Base-by-base conservation (phyloP, 2,888 invertebrate genomes). In the Auanema freiburgensis region DNA sequence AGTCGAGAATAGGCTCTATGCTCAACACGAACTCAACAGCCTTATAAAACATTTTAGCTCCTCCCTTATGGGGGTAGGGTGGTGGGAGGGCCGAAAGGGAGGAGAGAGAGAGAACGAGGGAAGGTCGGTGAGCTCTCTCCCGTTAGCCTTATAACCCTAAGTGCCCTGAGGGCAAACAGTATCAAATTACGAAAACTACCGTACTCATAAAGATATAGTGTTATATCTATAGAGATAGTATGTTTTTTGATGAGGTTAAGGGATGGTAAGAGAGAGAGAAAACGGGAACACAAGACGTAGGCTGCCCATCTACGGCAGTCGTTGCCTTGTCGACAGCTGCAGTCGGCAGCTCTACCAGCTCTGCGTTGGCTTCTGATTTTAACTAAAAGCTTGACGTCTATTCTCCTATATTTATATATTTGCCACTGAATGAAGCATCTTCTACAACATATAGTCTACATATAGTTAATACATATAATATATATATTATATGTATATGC, bases 161-260 rank as follows among this genome's bases (percentile, higher is more conserved):
- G 18, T 24, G 23, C 52, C 57, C 50, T 23, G 40, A 24, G 57
- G 62, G 56, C 62, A 62, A 62, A 62, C 62, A 62, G 62, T 62
- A 62, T 62, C 55, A 49, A 43, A 23, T 62, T 56, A 57, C 56
- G 16, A 33, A n/a, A 12, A 40, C 57, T 57, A 57, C 63, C 40
- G 57, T 52, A 53, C 44, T n/a, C 8, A 23, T 10, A 6, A 44
- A 43, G 24, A 23, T 21, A 52, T n/a, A 23, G 52, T 57, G 46
- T 57, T 44, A 57, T 52, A 40, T 33, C 51, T 46, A 56, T 50
- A 46, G 56, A 50, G 63, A 41, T 43, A 63, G 41, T 63, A 50
- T 62, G 16, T 14, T 24, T 41, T 11, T 52, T 18, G 51, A 50
- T 51, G 33, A 42, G 40, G 49, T 14, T 23, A 49, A 24, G 51